Conservation (phyloP, 2,888 invertebrate species). For the Sesia bembeciformis region DNA sequence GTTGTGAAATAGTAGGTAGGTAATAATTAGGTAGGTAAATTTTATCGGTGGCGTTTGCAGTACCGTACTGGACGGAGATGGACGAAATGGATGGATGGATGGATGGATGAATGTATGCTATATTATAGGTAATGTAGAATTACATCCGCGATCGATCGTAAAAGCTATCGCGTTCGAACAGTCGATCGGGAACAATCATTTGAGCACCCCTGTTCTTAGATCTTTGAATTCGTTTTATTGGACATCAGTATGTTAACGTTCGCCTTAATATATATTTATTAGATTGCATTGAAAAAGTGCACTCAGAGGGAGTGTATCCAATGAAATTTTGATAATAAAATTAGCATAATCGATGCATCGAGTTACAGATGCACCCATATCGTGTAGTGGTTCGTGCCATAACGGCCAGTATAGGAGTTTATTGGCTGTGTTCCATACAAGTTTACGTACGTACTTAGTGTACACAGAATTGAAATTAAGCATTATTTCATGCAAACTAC, state of each 20-base stretch:
- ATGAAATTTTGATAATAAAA: constrained; percentile 63
- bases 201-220: not conserved
- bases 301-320: constrained; percentile 35
- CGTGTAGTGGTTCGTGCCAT: constrained; percentile 2
- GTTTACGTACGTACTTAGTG: constrained; percentile 49
- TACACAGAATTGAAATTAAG: constrained; percentile 60
- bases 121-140: too few relatives aligned
- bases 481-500: constrained; percentile 65
- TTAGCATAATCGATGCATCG: constrained; percentile 67
- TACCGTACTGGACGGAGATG: too few relatives aligned
- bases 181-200: not conserved
- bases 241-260: constrained; percentile 30
- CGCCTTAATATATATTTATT: constrained; percentile 9
- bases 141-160: too few relatives aligned
- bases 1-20: too few relatives aligned
- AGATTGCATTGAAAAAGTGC: constrained; percentile 19
- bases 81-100: too few relatives aligned
- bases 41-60: too few relatives aligned
- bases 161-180: too few relatives aligned
- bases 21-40: too few relatives aligned
- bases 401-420: constrained; percentile 41
- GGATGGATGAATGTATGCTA: too few relatives aligned
- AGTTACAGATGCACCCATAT: constrained; percentile 49
- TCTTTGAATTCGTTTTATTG: constrained; percentile 25
- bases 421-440: constrained; percentile 54